A percentile compares a stretch with the other conserved stretches of the same genome.
These are phyloP conservation scores for Geophilus truncorum DNA, from an alignment of 2,888 invertebrate genomes.

Conservation along the genomic window DNA sequence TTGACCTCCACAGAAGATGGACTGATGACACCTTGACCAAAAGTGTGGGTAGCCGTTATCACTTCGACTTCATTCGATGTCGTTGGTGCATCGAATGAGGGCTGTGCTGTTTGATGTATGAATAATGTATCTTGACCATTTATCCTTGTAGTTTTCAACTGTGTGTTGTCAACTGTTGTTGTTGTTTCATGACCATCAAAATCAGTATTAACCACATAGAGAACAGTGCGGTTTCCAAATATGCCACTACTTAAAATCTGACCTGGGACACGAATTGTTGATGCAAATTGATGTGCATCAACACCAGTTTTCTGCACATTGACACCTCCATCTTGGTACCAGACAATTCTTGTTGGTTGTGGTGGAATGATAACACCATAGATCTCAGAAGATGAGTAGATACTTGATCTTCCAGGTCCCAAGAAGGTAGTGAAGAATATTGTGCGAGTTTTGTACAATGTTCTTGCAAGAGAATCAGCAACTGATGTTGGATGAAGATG, in stretches of 20 bases:
- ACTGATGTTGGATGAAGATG: neutral
- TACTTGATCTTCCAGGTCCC: neutral
- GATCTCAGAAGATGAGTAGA: constrained; percentile 13
- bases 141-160: neutral
- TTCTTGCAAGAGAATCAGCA: neutral
- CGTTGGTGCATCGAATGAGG: neutral
- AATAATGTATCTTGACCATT: constrained; percentile 28
- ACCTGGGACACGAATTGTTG: neutral
- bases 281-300: neutral
- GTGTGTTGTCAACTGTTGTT: neutral
- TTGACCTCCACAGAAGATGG: neutral
- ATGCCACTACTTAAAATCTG: constrained; percentile 31
- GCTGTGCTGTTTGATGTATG: neutral
- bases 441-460: constrained; percentile 13
- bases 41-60: neutral
- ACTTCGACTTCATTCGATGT: neutral
- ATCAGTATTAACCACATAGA: constrained; percentile 30
- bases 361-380: constrained; percentile 27
- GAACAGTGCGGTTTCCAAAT: constrained; percentile 30
- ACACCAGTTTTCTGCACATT: neutral
- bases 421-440: constrained; percentile 8
- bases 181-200: neutral
- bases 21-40: neutral
- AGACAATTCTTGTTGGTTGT: constrained; percentile 27
- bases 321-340: constrained; percentile 28